Conservation (phyloP, 2,888 invertebrate species). For the Drosophila paucipuncta region DNA sequence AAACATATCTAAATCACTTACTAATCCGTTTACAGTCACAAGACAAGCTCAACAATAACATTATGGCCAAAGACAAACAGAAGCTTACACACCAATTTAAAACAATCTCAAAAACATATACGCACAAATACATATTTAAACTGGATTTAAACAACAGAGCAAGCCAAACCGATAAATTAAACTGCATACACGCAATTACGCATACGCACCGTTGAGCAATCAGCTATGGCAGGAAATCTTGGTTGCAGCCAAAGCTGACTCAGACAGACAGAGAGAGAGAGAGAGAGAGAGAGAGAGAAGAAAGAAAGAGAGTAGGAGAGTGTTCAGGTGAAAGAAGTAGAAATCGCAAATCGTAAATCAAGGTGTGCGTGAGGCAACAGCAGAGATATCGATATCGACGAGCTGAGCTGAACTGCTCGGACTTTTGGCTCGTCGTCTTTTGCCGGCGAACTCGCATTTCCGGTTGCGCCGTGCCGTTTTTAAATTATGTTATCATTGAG, state of each 20-base stretch:
- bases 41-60: neutral
- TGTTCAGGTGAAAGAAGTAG: conserved; percentile 8
- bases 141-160: conserved; percentile 1
- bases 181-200: conserved; percentile 35
- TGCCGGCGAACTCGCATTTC: conserved; percentile 51
- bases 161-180: neutral
- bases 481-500: conserved; percentile 81
- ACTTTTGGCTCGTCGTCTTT: conserved; percentile 2
- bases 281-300: neutral
- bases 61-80: neutral
- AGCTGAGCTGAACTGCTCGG: neutral
- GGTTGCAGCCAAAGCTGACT: conserved; percentile 11
- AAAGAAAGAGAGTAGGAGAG: neutral
- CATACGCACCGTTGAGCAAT: conserved; percentile 48
- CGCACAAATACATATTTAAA: conserved; percentile 1
- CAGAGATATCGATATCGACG: conserved; percentile 4
- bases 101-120: neutral
- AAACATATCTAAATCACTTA: neutral
- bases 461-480: conserved; percentile 57
- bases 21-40: neutral
- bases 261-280: neutral
- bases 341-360: conserved; percentile 61
- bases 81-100: neutral
- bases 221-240: conserved; percentile 21
- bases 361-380: conserved; percentile 27